These are phyloP conservation scores for Plebejus argus DNA, from an alignment of 2,888 invertebrate species.

Conservation along the genomic window DNA sequence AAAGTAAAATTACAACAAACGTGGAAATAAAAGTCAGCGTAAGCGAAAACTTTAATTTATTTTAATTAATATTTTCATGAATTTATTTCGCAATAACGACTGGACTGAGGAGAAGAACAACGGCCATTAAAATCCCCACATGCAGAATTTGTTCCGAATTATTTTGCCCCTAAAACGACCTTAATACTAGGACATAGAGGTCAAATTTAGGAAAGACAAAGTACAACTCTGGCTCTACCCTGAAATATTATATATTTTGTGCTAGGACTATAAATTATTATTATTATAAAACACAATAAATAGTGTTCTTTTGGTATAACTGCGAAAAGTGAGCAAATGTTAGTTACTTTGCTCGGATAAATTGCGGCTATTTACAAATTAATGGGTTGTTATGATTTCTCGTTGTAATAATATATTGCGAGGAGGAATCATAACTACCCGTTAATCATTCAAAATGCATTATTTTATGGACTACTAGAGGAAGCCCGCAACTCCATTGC, in stretches of 20 bases:
- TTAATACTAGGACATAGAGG: background rate
- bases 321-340: background rate
- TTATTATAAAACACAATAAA: conserved; percentile 1
- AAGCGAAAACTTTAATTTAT: conserved; percentile 14
- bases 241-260: conserved; percentile 20
- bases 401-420: too few species aligned
- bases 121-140: conserved; percentile 13
- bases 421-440: too few species aligned
- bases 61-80: conserved; percentile 21
- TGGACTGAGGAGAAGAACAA: background rate
- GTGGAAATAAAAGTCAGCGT: conserved; percentile 10
- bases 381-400: background rate
- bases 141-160: background rate
- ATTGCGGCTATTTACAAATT: background rate
- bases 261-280: conserved; percentile 5
- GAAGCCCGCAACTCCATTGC: too few species aligned
- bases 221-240: background rate
- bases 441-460: too few species aligned
- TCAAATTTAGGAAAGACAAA: background rate
- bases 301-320: background rate
- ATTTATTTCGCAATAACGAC: conserved; percentile 19
- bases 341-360: background rate
- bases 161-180: background rate
- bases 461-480: too few species aligned
- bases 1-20: background rate